phyloP scores from a whole-genome alignment of 2,888 invertebrate genomes.

The Anaspis maculata region DNA sequence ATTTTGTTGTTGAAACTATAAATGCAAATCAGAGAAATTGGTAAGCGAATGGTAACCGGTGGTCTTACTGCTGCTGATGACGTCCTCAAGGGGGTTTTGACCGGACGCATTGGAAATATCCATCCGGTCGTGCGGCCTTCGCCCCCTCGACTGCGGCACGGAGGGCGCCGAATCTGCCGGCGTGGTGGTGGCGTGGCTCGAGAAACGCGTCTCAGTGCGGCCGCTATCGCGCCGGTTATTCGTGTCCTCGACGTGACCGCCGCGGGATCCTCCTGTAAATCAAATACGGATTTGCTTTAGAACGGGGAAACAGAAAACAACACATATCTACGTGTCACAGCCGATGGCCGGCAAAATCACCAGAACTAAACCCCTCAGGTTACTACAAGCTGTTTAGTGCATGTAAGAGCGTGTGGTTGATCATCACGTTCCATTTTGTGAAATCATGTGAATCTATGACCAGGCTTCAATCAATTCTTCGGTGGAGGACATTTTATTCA shows the following conservation, averaged over 20 bases:
- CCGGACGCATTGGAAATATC: conserved; percentile 38
- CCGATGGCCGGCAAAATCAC: too few species aligned
- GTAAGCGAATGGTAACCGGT: too few species aligned
- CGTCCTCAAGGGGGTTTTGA: conserved; percentile 39
- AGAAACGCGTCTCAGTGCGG: conserved; percentile 30
- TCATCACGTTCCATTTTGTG: too few species aligned
- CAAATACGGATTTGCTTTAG: too few species aligned
- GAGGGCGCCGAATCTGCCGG: conserved; percentile 37
- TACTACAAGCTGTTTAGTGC: too few species aligned
- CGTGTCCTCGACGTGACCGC: conserved; percentile 43
- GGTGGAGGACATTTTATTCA: too few species aligned
- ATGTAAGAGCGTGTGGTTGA: too few species aligned
- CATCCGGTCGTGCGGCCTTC: conserved; percentile 37
- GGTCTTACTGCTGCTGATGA: conserved; percentile 39
- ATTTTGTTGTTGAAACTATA: background rate
- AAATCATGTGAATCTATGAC: too few species aligned
- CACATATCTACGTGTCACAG: too few species aligned
- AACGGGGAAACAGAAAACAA: background rate
- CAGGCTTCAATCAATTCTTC: too few species aligned
- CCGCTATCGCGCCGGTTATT: too few species aligned
- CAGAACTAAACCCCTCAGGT: too few species aligned
- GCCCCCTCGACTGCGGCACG: conserved; percentile 34
- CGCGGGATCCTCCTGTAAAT: conserved; percentile 41
- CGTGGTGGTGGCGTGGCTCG: conserved; percentile 33
- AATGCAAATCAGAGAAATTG: background rate